Base-by-base conservation (phyloP, 2,797 vertebrate genomes). In the Selene dorsalis region DNA sequence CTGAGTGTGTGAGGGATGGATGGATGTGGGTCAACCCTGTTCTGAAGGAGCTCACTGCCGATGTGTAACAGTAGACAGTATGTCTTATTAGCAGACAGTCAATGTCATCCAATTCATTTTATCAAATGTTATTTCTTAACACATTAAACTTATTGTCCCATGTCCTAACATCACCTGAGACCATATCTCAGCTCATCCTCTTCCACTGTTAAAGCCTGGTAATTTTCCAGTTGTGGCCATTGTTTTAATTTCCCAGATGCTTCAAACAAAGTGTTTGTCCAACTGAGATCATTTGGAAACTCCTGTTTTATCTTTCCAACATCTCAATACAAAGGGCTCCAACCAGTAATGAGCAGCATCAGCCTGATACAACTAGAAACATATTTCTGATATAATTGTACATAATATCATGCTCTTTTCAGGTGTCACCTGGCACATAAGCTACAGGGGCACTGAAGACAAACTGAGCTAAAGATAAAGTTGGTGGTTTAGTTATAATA, bases 21-120 rank as follows among this genome's bases (percentile, higher is more conserved):
- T 53, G 60, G 73, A 75, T 65, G 76, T 58, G 52, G 78, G 41
- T 78, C 58, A 70, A 59, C 20, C n/a, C 20, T 35, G 30, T 32
- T 62, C 48, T 26, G 12, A 28, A 69, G 18, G 7, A 78, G 4
- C 61, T 64, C 18, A 2, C 43, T n/a, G 20, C 22, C 14, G 6
- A 55, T 59, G 13, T 20, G 6, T 8, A 47, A 69, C 52, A 28
- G 11, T 35, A 13, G 11, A 52, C 20, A 50, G 26, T 0, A 57
- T 61, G 60, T 69, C 32, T 69, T 28, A 56, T 72, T 59, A 18
- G 61, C 17, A 2, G 47, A 38, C 3, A 55, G 24, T 52, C 20
- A 20, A 17, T n/a, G 7, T 14, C 35, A 18, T n/a, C 10, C 24
- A 32, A 32, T 56, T 20, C 16, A 22, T 24, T 52, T n/a, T 41